Conservation (phyloP, 2,797 vertebrate genomes). For the Chaetodon trifasciatus region DNA sequence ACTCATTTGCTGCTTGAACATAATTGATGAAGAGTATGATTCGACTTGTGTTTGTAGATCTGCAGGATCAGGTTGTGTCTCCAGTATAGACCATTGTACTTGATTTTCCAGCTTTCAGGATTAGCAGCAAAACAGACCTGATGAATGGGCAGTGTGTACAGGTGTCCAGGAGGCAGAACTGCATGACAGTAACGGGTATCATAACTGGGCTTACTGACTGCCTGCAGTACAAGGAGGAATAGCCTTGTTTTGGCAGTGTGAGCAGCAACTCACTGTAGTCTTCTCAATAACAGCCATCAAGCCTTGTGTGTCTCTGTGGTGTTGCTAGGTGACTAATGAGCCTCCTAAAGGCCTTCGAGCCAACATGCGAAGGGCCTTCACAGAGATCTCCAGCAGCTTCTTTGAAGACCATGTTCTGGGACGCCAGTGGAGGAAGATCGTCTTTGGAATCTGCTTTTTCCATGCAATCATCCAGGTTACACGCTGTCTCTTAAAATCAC, state of each 20-base stretch:
- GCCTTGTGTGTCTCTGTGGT: constrained; percentile 25
- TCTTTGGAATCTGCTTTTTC: constrained; percentile 89
- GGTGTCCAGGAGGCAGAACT: neutral
- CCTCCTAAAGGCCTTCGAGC: constrained; percentile 88
- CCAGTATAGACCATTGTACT: neutral
- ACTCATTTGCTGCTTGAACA: neutral
- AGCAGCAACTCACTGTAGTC: neutral
- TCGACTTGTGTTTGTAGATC: neutral
- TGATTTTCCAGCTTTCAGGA: neutral
- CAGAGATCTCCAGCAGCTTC: constrained; percentile 84
- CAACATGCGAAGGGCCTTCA: constrained; percentile 87
- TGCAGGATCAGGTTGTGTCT: constrained; percentile 5
- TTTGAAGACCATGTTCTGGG: constrained; percentile 87
- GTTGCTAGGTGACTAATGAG: constrained; percentile 87
- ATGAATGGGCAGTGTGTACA: neutral
- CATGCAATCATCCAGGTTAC: constrained; percentile 87
- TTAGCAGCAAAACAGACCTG: neutral
- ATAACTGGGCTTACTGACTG: neutral
- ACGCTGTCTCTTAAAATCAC: neutral
- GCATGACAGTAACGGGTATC: neutral
- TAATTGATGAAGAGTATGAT: neutral
- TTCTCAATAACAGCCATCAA: neutral
- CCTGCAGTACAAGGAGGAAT: neutral
- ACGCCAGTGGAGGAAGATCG: constrained; percentile 86
- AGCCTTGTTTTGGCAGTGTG: neutral